These are phyloP conservation scores for Hemithea aestivaria DNA, from an alignment of 2,888 invertebrate species.

Conservation along the genomic window DNA sequence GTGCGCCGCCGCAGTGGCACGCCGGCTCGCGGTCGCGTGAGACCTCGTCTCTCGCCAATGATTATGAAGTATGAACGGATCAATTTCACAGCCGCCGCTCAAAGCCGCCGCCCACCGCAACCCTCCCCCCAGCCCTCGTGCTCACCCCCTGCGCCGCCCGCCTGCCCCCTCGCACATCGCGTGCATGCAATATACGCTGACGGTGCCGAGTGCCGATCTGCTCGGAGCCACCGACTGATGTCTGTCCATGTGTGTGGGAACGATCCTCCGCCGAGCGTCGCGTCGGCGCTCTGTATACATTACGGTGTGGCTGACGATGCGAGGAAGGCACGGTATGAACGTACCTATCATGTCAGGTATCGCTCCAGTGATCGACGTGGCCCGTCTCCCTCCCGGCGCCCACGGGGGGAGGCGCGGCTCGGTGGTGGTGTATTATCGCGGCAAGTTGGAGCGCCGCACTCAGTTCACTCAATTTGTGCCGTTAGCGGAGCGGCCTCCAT, in stretches of 20 bases:
- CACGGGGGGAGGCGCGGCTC: neutral
- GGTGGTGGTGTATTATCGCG: conserved; percentile 17
- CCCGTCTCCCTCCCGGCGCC: conserved; percentile 14
- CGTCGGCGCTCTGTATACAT: neutral
- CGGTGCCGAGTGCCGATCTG: conserved; percentile 5
- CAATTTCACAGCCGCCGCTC: conserved; percentile 57
- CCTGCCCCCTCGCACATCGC: no score
- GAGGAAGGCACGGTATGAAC: conserved; percentile 21
- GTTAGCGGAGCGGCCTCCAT: conserved; percentile 59
- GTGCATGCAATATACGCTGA: conserved; percentile 25
- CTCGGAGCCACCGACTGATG: conserved; percentile 31
- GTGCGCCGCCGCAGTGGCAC: neutral
- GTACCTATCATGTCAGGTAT: conserved; percentile 33
- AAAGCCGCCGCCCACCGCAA: conserved; percentile 36
- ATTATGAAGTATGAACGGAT: conserved; percentile 63
- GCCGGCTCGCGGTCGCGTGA: conserved; percentile 20
- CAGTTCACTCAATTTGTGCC: conserved; percentile 68
- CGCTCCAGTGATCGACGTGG: conserved; percentile 28
- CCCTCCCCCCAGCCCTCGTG: conserved; percentile 15
- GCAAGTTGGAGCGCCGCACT: conserved; percentile 18
- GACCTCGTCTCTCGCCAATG: conserved; percentile 46
- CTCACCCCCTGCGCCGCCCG: conserved; percentile 12
- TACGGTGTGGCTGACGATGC: conserved; percentile 29
- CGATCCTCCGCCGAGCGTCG: conserved; percentile 9
- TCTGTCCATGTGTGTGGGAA: conserved; percentile 13